Conservation (phyloP, 2,797 vertebrate species). For the Bovichtus variegatus region DNA sequence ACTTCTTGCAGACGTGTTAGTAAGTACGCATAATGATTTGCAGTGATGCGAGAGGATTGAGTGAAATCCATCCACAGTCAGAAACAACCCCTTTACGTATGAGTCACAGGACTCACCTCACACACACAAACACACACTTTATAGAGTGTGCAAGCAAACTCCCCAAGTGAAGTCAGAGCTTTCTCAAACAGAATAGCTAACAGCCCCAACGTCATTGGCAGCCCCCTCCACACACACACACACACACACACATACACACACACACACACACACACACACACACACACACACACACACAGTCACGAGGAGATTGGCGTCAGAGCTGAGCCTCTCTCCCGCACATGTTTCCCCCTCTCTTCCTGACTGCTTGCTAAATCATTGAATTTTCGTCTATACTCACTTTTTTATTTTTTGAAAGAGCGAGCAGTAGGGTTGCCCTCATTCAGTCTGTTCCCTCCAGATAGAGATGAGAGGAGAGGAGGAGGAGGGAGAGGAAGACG, state of each 20-base stretch:
- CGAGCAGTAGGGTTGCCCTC: slow-evolving; percentile 72
- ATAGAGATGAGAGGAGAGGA: slow-evolving; percentile 31
- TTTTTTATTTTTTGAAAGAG: slow-evolving; percentile 34
- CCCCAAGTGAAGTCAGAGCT: slow-evolving; percentile 54
- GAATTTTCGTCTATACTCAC: slow-evolving; percentile 52
- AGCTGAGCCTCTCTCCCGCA: slow-evolving; percentile 54
- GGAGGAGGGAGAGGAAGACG: background rate
- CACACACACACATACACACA: slow-evolving; percentile 13
- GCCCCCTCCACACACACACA: slow-evolving; percentile 28
- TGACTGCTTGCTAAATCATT: slow-evolving; percentile 51
- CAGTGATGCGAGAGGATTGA: slow-evolving; percentile 24
- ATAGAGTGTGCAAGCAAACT: slow-evolving; percentile 49
- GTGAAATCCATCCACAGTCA: slow-evolving; percentile 26
- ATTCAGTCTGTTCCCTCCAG: slow-evolving; percentile 75
- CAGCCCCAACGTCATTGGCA: slow-evolving; percentile 60
- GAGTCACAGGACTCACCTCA: slow-evolving; percentile 58
- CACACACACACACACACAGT: slow-evolving; percentile 29
- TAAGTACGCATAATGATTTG: slow-evolving; percentile 16
- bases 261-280: slow-evolving; percentile 10
- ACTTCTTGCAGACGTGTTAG: background rate
- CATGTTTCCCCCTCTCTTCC: slow-evolving; percentile 14
- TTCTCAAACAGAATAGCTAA: slow-evolving; percentile 83
- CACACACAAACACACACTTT: slow-evolving; percentile 23
- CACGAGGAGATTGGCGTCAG: slow-evolving; percentile 74
- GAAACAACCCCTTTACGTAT: slow-evolving; percentile 9